Base-by-base conservation (phyloP, 2,113 vertebrate species). In the Rhombomys opimus region DNA sequence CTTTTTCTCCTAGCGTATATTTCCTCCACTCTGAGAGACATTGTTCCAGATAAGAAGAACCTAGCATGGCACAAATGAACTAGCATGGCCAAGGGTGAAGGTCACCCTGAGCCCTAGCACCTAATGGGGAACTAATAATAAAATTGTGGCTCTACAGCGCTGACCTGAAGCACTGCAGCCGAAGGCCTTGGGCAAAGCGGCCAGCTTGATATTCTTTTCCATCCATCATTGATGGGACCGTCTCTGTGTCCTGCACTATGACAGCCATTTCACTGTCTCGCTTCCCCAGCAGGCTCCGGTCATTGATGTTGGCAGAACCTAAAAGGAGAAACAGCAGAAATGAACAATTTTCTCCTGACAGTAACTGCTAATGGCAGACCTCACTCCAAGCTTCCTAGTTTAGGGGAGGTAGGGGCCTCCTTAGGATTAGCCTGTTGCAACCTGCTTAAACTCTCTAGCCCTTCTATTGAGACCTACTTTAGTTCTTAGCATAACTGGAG, bases 251-350 rank as follows among this genome's bases (percentile, higher is more conserved):
- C 98, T 99, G 99, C 93, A 99, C 98, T 2, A 99, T 98, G 97
- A 99, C 82, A 1, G 99, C 99, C 97, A 99, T 99, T 98, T 99
- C 99, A 1, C 99, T 99, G 99, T 99, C 99, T 78, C 99, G 97
- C 98, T 99, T 99, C 0, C 99, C 99, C 98, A 99, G 98, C 99
- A 99, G 99, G 98, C 99, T 99, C 72, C 99, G 98, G 98, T 99
- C 99, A 1, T 99, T 99, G 97, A 99, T 99, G 98, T 99, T 99
- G 81, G 99, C 99, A 30, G 99, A 99, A 63, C 99, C 99, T 99
- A 91, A 0, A 38, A 54, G 18, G 82, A 78, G 4, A 90, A 38
- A 70, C 0, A 1, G 76, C 1, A 20, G 14, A 35, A 18, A 6
- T 41, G 15, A 92, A 70, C 41, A 46, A 75, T 86, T 23, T 85